Percentiles rank a stretch among this genome's conserved stretches.
Conservation (phyloP, 1,140 invertebrate species). For the Temnothorax longispinosus region DNA sequence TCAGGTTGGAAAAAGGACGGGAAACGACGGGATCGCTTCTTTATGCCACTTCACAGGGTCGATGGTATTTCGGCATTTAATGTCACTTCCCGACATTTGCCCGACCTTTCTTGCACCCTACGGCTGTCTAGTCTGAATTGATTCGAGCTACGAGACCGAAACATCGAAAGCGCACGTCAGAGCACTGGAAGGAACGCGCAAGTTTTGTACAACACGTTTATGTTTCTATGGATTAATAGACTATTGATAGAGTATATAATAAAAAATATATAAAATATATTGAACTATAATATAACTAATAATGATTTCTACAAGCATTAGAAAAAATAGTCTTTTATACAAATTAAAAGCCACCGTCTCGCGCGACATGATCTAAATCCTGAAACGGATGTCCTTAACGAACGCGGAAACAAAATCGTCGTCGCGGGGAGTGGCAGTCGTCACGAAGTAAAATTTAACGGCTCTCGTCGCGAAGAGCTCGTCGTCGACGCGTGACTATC, state of each 20-base stretch:
- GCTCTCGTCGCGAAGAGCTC: constrained; percentile 32
- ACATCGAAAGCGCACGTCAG: not conserved
- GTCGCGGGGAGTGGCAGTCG: not conserved
- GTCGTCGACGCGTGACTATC: constrained; percentile 65
- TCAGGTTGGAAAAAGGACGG: not conserved
- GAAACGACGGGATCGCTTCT: not conserved
- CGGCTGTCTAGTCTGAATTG: constrained; percentile 22
- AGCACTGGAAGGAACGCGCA: not conserved
- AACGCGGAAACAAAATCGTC: constrained; percentile 1
- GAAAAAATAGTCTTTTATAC: not conserved
- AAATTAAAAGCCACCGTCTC: not conserved
- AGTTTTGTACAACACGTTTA: not conserved
- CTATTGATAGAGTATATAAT: not conserved
- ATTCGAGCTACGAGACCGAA: constrained; percentile 30
- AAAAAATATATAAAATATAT: not conserved
- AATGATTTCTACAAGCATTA: not conserved
- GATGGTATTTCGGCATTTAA: constrained; percentile 72
- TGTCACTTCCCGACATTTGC: constrained; percentile 72
- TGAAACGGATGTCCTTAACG: not conserved
- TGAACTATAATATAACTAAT: not conserved
- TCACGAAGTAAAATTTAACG: constrained; percentile 27
- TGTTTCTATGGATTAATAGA: not conserved
- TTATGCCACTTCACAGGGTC: constrained; percentile 17
- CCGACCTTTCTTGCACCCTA: constrained; percentile 69
- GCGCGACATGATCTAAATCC: not conserved